Evolutionary conservation across 2,113 vertebrate genomes (phyloP), one percentile per base, ranked within the genome.

Genomic region (Caretta caretta): DNA sequence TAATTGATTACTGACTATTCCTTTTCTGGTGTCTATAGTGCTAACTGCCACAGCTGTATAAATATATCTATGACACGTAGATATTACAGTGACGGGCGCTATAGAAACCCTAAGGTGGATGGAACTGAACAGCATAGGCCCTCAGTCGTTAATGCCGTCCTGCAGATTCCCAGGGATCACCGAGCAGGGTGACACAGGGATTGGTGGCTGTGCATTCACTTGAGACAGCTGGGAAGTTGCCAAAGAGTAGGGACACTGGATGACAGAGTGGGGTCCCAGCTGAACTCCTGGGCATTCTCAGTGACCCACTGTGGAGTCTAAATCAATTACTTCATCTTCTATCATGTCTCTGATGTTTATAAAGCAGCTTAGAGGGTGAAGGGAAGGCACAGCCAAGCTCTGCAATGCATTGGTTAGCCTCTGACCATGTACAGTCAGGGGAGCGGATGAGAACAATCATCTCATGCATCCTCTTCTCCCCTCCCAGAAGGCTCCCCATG

Each of bases 31-130:
- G 84, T 51, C 75, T 17, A 6, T 10, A 13, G 49, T 83, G 86
- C 38, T 22, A 2, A 83, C 69, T 86, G 51, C 62, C 35, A 19
- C 10, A 35, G 3, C 1, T 0, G 2, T 8, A 5, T 42, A 42
- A 42, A 42, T 42, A 42, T 42, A 42, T 42, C 42, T 42, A 42
- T 1, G 57, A 50, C 59, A 13, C 25, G 79, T 54, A 16, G 22
- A 20, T 48, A 25, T 16, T 13, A 3, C 75, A 75, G 38, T 2
- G 20, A 25, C 4, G 5, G 20, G 38, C 20, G 2, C 72, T 46
- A 24, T 24, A 42, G 72, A 46, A 46, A 76, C 38, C 65, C 24
- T 27, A 46, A 4, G 24, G 25, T 76, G 72, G 42, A 6, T 10
- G 25, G 42, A 76, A 48, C 24, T 76, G 22, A 76, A 76, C 72